Conservation (phyloP, 2,888 invertebrate genomes). For the Platerodrilus igneus region DNA sequence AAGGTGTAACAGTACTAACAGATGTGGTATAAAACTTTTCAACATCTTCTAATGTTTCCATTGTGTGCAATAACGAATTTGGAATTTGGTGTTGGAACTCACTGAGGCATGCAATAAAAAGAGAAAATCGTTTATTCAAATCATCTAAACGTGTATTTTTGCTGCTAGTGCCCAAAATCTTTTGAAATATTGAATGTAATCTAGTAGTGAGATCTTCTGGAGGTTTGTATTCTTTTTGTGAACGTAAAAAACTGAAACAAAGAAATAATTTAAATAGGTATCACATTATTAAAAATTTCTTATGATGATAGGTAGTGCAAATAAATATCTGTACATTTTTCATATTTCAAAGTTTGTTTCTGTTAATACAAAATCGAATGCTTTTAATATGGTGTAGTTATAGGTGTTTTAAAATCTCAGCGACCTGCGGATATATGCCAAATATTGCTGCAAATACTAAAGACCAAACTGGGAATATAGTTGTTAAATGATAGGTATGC, state of each 20-base stretch:
- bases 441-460: too few species aligned
- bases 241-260: constrained; percentile 70
- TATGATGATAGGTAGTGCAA: too few species aligned
- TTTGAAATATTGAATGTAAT: constrained; percentile 57
- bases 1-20: constrained; percentile 65
- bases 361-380: too few species aligned
- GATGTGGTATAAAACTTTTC: constrained; percentile 67
- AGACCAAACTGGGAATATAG: too few species aligned
- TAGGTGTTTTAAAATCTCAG: too few species aligned
- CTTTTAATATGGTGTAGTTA: too few species aligned
- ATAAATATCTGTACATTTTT: too few species aligned
- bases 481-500: too few species aligned
- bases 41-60: constrained; percentile 72
- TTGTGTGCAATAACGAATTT: constrained; percentile 72
- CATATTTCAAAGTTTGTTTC: too few species aligned
- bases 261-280: too few species aligned
- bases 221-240: constrained; percentile 70
- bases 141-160: constrained; percentile 49
- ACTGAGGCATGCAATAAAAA: constrained; percentile 65
- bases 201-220: constrained; percentile 59
- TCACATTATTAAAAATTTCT: too few species aligned
- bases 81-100: constrained; percentile 75
- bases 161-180: constrained; percentile 50
- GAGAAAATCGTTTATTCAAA: constrained; percentile 58
- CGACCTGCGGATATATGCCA: too few species aligned